Base-by-base conservation (phyloP, 2,113 vertebrate genomes). In the Thinocorus orbignyianus region DNA sequence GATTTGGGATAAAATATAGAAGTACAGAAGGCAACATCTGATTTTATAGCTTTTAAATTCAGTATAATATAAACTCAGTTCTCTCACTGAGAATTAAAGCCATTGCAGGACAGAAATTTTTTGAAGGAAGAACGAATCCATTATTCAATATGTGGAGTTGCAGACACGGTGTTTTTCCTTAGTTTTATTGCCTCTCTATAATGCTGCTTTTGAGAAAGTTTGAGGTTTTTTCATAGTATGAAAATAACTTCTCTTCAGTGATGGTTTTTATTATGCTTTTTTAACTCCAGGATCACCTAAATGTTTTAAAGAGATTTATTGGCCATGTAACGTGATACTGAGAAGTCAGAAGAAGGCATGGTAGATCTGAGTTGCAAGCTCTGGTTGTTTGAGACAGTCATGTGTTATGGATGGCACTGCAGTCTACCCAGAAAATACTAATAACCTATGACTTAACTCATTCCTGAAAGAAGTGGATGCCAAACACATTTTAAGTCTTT, bases 31-130 rank as follows among this genome's bases (percentile, higher is more conserved):
- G 41, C 49, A 93, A 76, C 66, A 93, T 95, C 39, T 89, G 54
- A 64, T 90, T 95, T 94, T 94, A 92, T 89, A 86, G 81, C 72
- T 90, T 94, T 86, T 91, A 84, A 93, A 94, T 92, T 76, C 65
- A 76, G 28, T 85, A 20, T 54, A 89, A 51, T 72, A 48, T 42
- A 88, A 96, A 70, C 73, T 81, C 49, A 58, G 25, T 15, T 89
- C 19, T 81, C 61, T 91, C 26, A 65, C 57, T n/a, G n/a, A 91
- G 82, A 94, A 66, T 78, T 88, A 82, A 93, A 94, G 69, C 70
- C 6, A 0, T 71, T 92, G 52, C n/a, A 84, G 58, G 70, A 42
- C 58, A 78, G 65, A 81, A 49, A 61, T 33, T 35, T 71, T 95
- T 76, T 89, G 42, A 92, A 64, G 35, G 86, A 88, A 71, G 65